Conservation (phyloP, 2,113 vertebrate genomes). For the Nothoprocta perdicaria region DNA sequence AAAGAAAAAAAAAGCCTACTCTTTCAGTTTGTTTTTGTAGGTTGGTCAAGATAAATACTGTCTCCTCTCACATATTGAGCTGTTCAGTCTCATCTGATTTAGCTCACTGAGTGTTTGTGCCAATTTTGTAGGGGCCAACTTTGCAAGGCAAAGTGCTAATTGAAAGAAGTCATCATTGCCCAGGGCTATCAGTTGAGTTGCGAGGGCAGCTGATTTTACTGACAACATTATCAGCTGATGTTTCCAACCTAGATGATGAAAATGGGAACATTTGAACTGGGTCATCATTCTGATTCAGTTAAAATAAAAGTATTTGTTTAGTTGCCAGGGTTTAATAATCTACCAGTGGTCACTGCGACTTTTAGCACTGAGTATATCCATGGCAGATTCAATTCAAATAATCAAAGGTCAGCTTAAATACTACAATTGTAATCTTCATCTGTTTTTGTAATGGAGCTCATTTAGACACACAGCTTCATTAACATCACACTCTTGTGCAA, state of each 20-base stretch:
- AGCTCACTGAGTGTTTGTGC: neutral
- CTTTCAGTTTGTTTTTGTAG: neutral
- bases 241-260: conserved; percentile 30
- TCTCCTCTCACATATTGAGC: neutral
- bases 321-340: conserved; percentile 1
- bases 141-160: conserved; percentile 22
- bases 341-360: neutral
- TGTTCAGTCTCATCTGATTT: conserved; percentile 19
- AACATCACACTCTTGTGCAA: neutral
- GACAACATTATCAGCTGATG: conserved; percentile 37
- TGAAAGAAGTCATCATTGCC: conserved; percentile 30
- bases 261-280: neutral
- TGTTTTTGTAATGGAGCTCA: conserved; percentile 12
- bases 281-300: conserved; percentile 7
- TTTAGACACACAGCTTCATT: conserved; percentile 5
- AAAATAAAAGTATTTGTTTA: neutral
- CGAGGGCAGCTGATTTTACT: conserved; percentile 30
- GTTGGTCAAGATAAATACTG: neutral
- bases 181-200: conserved; percentile 25
- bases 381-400: conserved; percentile 25
- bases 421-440: neutral
- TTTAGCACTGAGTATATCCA: neutral
- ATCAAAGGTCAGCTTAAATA: conserved; percentile 42
- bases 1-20: neutral
- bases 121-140: conserved; percentile 19